Conservation (phyloP, 2,797 vertebrate genomes). For the Babyrousa celebensis region DNA sequence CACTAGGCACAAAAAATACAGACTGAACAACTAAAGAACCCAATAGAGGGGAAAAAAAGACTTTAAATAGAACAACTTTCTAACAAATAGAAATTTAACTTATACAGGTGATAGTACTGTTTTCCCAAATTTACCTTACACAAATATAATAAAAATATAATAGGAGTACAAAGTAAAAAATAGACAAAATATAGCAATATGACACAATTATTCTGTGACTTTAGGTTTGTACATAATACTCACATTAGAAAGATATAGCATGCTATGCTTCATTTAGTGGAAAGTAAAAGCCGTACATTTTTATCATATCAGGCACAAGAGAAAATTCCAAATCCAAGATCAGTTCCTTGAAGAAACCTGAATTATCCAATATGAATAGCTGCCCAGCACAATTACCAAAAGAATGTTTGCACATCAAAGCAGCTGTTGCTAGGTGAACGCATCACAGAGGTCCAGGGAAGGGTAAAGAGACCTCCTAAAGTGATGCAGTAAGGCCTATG, state of each 20-base stretch:
- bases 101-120: slow-evolving; percentile 3
- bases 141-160: slow-evolving; percentile 40
- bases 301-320: slow-evolving; percentile 74
- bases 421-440: slow-evolving; percentile 75
- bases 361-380: slow-evolving; percentile 1
- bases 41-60: not conserved
- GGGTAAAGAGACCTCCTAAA: not conserved
- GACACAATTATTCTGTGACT: slow-evolving; percentile 42
- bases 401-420: slow-evolving; percentile 70
- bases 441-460: slow-evolving; percentile 72
- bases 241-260: not conserved
- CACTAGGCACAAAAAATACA: not conserved
- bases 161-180: slow-evolving; percentile 48
- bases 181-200: not conserved
- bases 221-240: slow-evolving; percentile 31
- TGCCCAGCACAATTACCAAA: not conserved
- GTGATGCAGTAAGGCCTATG: not conserved
- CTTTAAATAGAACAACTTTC: not conserved
- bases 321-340: slow-evolving; percentile 72
- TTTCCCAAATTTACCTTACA: slow-evolving; percentile 38
- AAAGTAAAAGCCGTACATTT: slow-evolving; percentile 50
- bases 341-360: slow-evolving; percentile 61
- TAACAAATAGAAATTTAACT: slow-evolving; percentile 37
- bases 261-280: slow-evolving; percentile 30
- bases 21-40: slow-evolving; percentile 48